These are phyloP conservation scores for Nebria brevicollis DNA, from an alignment of 2,888 invertebrate genomes.

Conservation along the genomic window DNA sequence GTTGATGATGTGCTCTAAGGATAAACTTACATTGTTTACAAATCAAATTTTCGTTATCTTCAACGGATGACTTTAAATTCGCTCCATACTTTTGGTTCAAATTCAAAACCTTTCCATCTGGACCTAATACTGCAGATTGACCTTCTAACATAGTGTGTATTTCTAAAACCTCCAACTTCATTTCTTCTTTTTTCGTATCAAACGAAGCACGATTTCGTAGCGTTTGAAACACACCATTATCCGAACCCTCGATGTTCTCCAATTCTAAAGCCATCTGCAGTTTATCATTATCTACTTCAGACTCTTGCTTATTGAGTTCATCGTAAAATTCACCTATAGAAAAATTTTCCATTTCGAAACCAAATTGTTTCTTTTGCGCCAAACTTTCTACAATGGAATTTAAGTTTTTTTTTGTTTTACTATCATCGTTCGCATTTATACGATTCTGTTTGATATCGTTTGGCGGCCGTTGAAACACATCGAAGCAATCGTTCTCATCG, in stretches of 20 bases:
- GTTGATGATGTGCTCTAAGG: no score
- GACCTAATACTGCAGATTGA: conserved; percentile 71
- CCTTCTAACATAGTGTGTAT: conserved; percentile 67
- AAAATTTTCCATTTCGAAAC: conserved; percentile 36
- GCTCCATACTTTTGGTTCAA: conserved; percentile 50
- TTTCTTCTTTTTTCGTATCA: conserved; percentile 16
- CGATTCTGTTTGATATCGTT: conserved; percentile 10
- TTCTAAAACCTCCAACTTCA: conserved; percentile 62
- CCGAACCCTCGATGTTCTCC: conserved; percentile 30
- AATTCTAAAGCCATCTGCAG: conserved; percentile 10
- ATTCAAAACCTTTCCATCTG: conserved; percentile 70
- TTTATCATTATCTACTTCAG: neutral
- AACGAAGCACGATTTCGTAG: conserved; percentile 8
- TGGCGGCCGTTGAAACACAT: conserved; percentile 28
- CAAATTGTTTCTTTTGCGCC: conserved; percentile 42
- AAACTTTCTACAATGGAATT: conserved; percentile 48
- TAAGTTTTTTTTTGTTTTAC: conserved; percentile 44
- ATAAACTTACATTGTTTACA: conserved; percentile 54
- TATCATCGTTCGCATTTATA: conserved; percentile 28
- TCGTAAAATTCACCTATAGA: conserved; percentile 52
- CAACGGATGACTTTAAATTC: conserved; percentile 47
- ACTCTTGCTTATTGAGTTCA: conserved; percentile 51
- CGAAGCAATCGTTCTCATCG: conserved; percentile 29
- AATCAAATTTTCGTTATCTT: conserved; percentile 46
- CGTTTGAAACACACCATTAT: conserved; percentile 34